Conservation (phyloP, 2,113 vertebrate genomes). For the Microtus richardsoni region DNA sequence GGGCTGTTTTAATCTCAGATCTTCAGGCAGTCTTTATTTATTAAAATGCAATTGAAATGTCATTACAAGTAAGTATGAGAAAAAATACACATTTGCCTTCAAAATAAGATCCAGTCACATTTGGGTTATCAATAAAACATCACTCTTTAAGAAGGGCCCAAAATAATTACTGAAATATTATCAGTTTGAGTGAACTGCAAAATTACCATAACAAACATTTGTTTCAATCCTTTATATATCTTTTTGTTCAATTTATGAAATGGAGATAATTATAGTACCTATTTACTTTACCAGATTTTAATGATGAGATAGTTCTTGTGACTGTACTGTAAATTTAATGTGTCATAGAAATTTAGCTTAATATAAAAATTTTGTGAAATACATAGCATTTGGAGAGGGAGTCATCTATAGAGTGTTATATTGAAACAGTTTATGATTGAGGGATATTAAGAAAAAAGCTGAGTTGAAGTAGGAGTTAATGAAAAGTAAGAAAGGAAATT, state of each 20-base stretch:
- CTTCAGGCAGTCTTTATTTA: too few species aligned
- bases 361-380: background rate
- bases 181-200: background rate
- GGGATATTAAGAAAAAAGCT: background rate
- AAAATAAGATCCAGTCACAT: background rate
- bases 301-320: background rate
- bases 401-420: background rate
- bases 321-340: background rate
- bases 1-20: too few species aligned
- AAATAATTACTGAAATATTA: background rate
- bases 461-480: background rate
- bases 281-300: background rate
- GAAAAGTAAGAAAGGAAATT: background rate
- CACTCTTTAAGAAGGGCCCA: background rate
- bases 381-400: background rate
- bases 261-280: conserved; percentile 2
- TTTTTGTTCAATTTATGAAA: conserved; percentile 31
- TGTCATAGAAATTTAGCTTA: conserved; percentile 17
- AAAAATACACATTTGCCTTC: background rate
- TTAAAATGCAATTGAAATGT: too few species aligned
- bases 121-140: background rate
- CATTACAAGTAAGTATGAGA: background rate
- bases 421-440: background rate
- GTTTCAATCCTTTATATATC: background rate
- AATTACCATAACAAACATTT: background rate